Conservation (phyloP, 2,797 vertebrate genomes). For the Microchirus variegatus region DNA sequence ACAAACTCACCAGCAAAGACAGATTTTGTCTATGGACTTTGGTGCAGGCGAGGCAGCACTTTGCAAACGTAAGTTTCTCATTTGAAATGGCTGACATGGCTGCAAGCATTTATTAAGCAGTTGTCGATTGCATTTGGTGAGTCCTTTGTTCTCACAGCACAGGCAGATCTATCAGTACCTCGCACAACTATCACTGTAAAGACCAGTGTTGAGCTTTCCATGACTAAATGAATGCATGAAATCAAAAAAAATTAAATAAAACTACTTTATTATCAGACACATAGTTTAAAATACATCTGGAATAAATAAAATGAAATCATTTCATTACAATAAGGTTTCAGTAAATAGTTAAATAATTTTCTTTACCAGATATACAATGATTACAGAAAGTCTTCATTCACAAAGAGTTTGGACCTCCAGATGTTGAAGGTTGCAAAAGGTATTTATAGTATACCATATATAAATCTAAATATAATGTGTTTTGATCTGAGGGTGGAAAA, state of each 20-base stretch:
- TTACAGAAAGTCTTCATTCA: slow-evolving; percentile 26
- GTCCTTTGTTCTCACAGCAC: too few relatives aligned
- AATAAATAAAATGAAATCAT: slow-evolving; percentile 57
- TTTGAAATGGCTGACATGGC: too few relatives aligned
- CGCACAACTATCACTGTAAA: background rate
- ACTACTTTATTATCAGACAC: slow-evolving; percentile 23
- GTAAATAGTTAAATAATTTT: slow-evolving; percentile 34
- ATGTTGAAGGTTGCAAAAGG: slow-evolving; percentile 49
- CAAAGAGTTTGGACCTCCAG: slow-evolving; percentile 24
- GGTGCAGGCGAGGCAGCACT: too few relatives aligned
- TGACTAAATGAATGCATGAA: slow-evolving; percentile 41
- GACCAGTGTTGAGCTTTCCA: slow-evolving; percentile 41
- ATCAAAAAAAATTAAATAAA: slow-evolving; percentile 30
- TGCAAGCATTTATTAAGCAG: too few relatives aligned
- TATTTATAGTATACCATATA: slow-evolving; percentile 51
- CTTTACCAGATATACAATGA: slow-evolving; percentile 12
- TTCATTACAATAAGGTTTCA: slow-evolving; percentile 27
- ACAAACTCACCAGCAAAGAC: too few relatives aligned
- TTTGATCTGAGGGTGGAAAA: slow-evolving; percentile 55
- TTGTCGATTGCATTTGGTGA: too few relatives aligned
- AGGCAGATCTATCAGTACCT: too few relatives aligned
- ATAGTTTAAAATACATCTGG: slow-evolving; percentile 28
- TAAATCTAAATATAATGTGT: slow-evolving; percentile 61
- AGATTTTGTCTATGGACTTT: too few relatives aligned
- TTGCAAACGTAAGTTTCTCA: too few relatives aligned